These are phyloP conservation scores for Orchesella flavescens DNA, from an alignment of 2,888 invertebrate species.

Conservation along the genomic window DNA sequence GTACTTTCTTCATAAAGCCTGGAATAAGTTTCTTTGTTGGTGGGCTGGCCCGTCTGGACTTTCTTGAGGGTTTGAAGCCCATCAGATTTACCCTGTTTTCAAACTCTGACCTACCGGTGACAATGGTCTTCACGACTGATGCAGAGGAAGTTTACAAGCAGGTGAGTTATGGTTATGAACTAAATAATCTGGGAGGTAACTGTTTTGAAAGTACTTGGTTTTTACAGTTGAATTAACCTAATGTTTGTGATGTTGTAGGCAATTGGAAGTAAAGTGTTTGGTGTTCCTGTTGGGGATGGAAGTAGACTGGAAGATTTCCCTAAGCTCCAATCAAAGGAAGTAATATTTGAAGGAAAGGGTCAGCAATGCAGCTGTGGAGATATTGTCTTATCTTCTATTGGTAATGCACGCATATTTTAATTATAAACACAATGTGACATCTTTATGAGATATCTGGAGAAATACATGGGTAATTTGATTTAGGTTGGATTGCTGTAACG, in stretches of 20 bases:
- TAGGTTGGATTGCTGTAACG: slow-evolving; percentile 86
- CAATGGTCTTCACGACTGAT: slow-evolving; percentile 81
- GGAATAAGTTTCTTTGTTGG: slow-evolving; percentile 86
- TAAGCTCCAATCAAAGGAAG: slow-evolving; percentile 78
- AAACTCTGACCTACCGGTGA: slow-evolving; percentile 83
- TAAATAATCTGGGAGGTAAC: not conserved
- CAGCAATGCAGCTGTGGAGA: slow-evolving; percentile 79
- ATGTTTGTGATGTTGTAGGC: slow-evolving; percentile 64
- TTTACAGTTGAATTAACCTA: no score
- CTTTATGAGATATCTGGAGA: no score
- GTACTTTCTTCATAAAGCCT: slow-evolving; percentile 82
- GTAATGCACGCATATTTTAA: slow-evolving; percentile 74
- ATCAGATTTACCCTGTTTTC: slow-evolving; percentile 86
- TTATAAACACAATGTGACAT: no score
- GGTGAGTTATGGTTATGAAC: no score
- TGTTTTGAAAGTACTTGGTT: no score
- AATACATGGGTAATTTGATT: no score
- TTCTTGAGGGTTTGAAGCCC: slow-evolving; percentile 76
- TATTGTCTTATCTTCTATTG: slow-evolving; percentile 87
- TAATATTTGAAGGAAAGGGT: slow-evolving; percentile 77
- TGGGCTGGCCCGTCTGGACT: slow-evolving; percentile 91
- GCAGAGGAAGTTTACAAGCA: slow-evolving; percentile 84
- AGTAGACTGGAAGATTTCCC: slow-evolving; percentile 85
- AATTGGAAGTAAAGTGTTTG: slow-evolving; percentile 82
- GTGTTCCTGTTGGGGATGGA: slow-evolving; percentile 80